A percentile compares a stretch with the other conserved stretches of the same genome.
Evolutionary conservation across 1,140 invertebrate species (phyloP).

Genomic region (Melanaphis sacchari): DNA sequence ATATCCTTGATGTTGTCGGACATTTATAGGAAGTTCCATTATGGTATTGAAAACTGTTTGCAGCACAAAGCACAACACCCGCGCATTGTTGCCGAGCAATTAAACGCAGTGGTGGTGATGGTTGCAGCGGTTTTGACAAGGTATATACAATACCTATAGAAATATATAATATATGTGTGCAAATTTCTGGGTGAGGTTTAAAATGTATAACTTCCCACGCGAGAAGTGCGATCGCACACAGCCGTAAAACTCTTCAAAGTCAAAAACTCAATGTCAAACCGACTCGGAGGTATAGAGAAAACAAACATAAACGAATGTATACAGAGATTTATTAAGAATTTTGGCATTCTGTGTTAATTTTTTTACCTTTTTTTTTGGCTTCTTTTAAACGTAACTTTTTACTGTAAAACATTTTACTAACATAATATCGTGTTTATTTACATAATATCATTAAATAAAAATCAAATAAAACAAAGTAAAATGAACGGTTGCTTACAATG

Average conservation of each 20-base stretch:
- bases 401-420: neutral
- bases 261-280: neutral
- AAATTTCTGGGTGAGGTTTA: constrained; percentile 25
- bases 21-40: neutral
- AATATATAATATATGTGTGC: neutral
- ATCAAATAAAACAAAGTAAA: neutral
- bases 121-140: neutral
- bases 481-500: neutral
- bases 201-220: neutral
- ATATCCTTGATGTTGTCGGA: neutral
- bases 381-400: neutral
- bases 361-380: neutral
- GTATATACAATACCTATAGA: neutral
- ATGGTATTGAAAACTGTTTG: neutral
- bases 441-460: neutral
- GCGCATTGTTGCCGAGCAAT: neutral
- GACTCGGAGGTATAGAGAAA: neutral
- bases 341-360: neutral
- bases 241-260: neutral
- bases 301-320: neutral
- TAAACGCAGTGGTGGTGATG: neutral
- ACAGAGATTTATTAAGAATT: neutral
- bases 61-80: neutral
- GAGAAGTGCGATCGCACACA: neutral
- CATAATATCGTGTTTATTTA: neutral